Evolutionary conservation across 2,888 invertebrate species (phyloP).

Genomic region (Rhogogaster chlorosoma): DNA sequence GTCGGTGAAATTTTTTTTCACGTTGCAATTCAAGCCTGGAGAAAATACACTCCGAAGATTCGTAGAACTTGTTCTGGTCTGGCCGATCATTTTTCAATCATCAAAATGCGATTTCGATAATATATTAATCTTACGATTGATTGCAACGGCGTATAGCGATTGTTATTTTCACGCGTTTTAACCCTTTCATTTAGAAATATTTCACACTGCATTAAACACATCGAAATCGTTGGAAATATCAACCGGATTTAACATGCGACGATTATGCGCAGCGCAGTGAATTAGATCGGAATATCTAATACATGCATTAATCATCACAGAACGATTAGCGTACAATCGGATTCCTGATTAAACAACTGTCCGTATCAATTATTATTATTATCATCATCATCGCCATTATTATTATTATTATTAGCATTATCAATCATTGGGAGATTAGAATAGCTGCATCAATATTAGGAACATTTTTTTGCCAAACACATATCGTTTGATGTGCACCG

Average conservation of each 20-base stretch:
- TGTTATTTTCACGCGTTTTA: background rate
- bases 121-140: background rate
- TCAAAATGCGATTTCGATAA: background rate
- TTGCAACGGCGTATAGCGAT: background rate
- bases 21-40: too few species aligned
- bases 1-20: too few species aligned
- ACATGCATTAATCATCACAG: constrained; percentile 23
- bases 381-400: background rate
- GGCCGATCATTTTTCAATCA: too few species aligned
- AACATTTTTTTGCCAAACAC: background rate
- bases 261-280: background rate
- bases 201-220: constrained; percentile 16
- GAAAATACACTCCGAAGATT: too few species aligned
- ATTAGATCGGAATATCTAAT: constrained; percentile 38
- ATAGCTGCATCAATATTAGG: background rate
- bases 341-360: constrained; percentile 21
- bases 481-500: background rate
- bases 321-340: constrained; percentile 21
- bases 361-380: background rate
- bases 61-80: too few species aligned
- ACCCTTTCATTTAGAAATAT: constrained; percentile 20
- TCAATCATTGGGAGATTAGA: background rate
- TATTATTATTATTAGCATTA: background rate
- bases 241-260: background rate
- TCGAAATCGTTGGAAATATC: constrained; percentile 27